Conservation (phyloP, 2,888 invertebrate genomes). For the Epistrophe eligans region DNA sequence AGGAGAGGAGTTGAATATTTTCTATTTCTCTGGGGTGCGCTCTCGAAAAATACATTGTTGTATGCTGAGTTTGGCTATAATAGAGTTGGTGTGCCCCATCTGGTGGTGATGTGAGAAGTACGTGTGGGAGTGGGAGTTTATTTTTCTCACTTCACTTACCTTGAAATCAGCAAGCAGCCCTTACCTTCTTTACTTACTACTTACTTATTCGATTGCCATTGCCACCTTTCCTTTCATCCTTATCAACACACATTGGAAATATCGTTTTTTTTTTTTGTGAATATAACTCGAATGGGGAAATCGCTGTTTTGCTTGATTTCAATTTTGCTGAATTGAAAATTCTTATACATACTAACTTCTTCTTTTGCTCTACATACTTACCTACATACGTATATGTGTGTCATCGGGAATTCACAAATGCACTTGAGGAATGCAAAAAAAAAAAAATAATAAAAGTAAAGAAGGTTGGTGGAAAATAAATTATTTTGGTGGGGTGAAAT, state of each 20-base stretch:
- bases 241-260: constrained; percentile 50
- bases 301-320: constrained; percentile 75
- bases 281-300: constrained; percentile 53
- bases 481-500: constrained; percentile 42
- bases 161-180: constrained; percentile 8
- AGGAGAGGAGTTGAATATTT: constrained; percentile 35
- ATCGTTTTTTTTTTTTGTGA: constrained; percentile 13
- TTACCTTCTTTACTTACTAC: constrained; percentile 15
- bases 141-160: constrained; percentile 55
- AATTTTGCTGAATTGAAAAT: constrained; percentile 70
- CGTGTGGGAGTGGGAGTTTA: constrained; percentile 40
- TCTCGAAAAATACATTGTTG: constrained; percentile 47
- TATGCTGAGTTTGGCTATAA: constrained; percentile 31
- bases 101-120: constrained; percentile 37
- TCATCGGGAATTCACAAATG: constrained; percentile 50
- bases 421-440: constrained; percentile 51
- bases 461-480: constrained; percentile 49
- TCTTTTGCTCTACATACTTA: too few relatives aligned
- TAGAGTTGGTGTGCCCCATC: constrained; percentile 25
- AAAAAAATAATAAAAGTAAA: background rate
- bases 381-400: background rate
- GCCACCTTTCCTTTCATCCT: constrained; percentile 20
- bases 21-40: constrained; percentile 57
- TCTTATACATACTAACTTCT: constrained; percentile 14
- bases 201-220: constrained; percentile 27